Conservation (phyloP, 2,113 vertebrate species). For the Porphyrio hochstetteri region DNA sequence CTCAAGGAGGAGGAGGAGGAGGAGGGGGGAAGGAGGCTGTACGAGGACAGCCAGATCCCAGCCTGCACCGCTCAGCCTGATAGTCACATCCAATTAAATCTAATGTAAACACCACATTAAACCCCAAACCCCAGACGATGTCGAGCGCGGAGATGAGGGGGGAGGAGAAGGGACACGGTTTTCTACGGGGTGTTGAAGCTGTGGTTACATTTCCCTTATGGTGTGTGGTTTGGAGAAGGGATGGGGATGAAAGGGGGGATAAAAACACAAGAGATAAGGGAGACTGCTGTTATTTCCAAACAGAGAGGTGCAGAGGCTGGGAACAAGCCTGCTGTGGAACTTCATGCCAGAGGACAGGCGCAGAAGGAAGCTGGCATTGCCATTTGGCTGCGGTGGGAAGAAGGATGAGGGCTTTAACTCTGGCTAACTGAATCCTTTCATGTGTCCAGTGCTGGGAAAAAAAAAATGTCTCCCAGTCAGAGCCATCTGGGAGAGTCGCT, state of each 20-base stretch:
- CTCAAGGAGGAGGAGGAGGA: too few species aligned
- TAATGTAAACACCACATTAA: not conserved
- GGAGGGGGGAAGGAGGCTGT: not conserved
- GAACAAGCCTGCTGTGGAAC: not conserved
- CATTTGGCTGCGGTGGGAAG: not conserved
- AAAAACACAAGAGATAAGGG: not conserved
- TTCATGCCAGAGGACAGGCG: not conserved
- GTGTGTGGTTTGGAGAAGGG: not conserved
- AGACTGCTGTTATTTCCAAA: not conserved
- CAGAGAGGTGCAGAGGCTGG: not conserved
- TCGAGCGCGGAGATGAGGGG: not conserved
- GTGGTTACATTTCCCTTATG: not conserved
- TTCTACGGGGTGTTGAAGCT: not conserved
- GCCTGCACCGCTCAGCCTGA: not conserved
- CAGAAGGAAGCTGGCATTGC: not conserved
- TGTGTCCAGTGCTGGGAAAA: not conserved
- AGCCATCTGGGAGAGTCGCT: not conserved
- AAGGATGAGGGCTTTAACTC: not conserved
- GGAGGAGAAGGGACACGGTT: not conserved
- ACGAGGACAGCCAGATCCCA: not conserved
- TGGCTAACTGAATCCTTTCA: not conserved
- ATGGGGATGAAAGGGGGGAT: too few species aligned
- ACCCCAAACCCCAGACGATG: not conserved
- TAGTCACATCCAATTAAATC: not conserved
- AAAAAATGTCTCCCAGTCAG: not conserved